Conservation (phyloP, 2,113 vertebrate species). For the Aleadryas rufinucha region DNA sequence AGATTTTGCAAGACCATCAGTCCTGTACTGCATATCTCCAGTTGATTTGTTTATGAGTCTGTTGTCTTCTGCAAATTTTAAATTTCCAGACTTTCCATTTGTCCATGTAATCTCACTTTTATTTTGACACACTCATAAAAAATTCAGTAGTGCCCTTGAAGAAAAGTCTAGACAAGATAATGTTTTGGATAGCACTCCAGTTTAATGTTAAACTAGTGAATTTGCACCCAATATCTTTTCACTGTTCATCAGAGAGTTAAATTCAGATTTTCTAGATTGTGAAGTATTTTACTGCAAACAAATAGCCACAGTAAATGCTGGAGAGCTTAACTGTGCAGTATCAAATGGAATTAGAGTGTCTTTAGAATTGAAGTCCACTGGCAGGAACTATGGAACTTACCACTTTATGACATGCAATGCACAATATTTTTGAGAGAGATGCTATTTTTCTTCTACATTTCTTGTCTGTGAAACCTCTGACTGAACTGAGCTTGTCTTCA, state of each 20-base stretch:
- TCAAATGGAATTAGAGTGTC: not conserved
- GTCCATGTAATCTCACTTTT: not conserved
- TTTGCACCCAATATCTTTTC: not conserved
- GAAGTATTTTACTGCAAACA: not conserved
- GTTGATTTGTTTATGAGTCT: not conserved
- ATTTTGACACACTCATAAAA: not conserved
- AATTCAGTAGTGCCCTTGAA: not conserved
- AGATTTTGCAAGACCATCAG: not conserved
- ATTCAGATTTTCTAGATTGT: not conserved
- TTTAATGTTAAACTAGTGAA: not conserved
- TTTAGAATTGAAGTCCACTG: not conserved
- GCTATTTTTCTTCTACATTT: not conserved
- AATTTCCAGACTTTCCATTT: not conserved
- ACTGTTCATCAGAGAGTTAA: not conserved
- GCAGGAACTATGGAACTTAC: not conserved
- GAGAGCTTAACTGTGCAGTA: not conserved
- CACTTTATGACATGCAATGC: not conserved
- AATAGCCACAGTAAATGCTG: not conserved
- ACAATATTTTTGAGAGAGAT: not conserved
- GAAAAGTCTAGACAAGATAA: not conserved
- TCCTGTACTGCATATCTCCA: not conserved
- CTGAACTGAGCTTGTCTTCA: not conserved
- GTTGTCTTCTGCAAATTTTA: not conserved
- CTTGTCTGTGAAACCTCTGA: not conserved
- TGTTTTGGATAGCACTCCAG: not conserved